Base-by-base conservation (phyloP, 2,797 vertebrate genomes). In the Poecile montanus region DNA sequence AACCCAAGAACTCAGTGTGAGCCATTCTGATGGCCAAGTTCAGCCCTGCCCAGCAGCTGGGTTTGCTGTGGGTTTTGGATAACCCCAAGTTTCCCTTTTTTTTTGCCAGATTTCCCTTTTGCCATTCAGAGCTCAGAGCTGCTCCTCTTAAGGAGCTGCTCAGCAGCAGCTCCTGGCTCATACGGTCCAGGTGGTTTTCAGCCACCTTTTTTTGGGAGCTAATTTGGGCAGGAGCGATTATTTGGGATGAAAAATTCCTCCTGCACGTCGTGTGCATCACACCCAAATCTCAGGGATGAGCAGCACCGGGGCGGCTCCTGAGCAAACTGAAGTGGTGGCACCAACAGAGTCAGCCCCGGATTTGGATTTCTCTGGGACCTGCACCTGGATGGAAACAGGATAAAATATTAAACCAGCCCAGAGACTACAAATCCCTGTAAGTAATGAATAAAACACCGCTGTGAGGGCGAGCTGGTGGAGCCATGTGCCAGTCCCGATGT, bases 11-110 rank as follows among this genome's bases (percentile, higher is more conserved):
- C 26, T 32, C 16, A 3, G 2, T 61, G 29, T 42, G 60, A n/a
- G 68, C 36, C 47, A 0, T 50, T 54, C 13, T 0, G 3, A 4
- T 8, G 51, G 27, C 7, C 7, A 3, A 0, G 0, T 10, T 50
- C 47, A 73, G 65, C 45, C 42, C 42, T 25, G 45, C 65, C 3
- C 48, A 36, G 65, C 40, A 42, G 32, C 38, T 23, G 50, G 0
- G 50, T 90, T 40, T 54, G 21, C 61, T 58, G 70, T 5, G 63
- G 11, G 30, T 79, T 89, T 83, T 77, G 51, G 51, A 27, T 61
- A 61, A 70, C 45, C 38, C 56, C 3, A 16, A 65, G 18, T 8
- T 67, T 7, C 25, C 42, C 50, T 10, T 38, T 42, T 42, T 42
- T 42, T 50, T 48, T 19, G 22, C 32, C 50, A 2, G 6, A 5